Conservation (phyloP, 2,888 invertebrate species). For the Ochropleura plecta region DNA sequence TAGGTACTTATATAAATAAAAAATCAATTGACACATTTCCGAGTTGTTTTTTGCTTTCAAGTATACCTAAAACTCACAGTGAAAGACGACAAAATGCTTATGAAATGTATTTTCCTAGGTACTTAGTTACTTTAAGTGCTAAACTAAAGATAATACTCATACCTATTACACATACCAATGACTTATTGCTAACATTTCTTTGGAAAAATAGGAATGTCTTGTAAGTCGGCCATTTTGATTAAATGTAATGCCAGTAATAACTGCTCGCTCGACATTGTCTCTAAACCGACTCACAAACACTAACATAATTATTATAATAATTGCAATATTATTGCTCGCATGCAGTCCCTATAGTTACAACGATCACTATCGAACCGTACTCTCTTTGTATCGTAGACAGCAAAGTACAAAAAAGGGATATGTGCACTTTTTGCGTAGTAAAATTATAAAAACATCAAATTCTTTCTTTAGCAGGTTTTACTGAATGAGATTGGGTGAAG, state of each 20-base stretch:
- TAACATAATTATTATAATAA: slow-evolving; percentile 43
- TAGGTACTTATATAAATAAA: background rate
- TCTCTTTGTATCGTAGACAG: slow-evolving; percentile 4
- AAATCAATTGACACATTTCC: background rate
- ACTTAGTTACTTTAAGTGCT: slow-evolving; percentile 19
- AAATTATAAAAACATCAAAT: slow-evolving; percentile 1
- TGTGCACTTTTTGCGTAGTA: background rate
- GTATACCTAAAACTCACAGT: background rate
- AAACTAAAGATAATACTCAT: slow-evolving; percentile 21
- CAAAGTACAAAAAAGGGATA: slow-evolving; percentile 6
- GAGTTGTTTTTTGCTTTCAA: background rate
- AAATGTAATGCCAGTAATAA: slow-evolving; percentile 30
- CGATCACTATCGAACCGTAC: slow-evolving; percentile 23
- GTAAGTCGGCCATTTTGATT: slow-evolving; percentile 44
- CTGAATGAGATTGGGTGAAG: background rate
- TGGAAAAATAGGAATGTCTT: slow-evolving; percentile 67
- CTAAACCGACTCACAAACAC: slow-evolving; percentile 48
- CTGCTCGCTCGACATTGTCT: slow-evolving; percentile 13
- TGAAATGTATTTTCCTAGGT: slow-evolving; percentile 20
- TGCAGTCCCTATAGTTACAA: slow-evolving; percentile 39
- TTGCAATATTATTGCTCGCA: slow-evolving; percentile 59
- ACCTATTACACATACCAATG: slow-evolving; percentile 27
- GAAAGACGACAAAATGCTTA: slow-evolving; percentile 16
- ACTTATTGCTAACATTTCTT: slow-evolving; percentile 62
- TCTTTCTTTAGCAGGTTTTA: background rate